Evolutionary conservation across 2,797 vertebrate species (phyloP), one percentile per base, ranked within the genome.

Genomic region (Channallabes apus): DNA sequence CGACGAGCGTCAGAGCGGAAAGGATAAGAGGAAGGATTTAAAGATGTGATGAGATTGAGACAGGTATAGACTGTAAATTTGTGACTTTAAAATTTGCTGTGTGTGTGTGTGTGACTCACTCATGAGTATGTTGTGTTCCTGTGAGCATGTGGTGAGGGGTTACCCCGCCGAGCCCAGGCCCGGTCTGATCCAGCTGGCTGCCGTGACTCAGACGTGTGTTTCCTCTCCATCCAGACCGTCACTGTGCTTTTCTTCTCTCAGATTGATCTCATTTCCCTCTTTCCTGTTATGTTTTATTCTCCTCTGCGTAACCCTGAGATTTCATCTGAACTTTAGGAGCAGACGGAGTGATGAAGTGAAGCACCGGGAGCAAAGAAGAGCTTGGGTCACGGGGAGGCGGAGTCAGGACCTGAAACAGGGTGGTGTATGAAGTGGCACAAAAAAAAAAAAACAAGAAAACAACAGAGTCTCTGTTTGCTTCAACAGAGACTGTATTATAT

Each of bases 111-210:
- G 15, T 84, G 82, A 84, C 79, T 88, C 73, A 86, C 82, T 86
- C 82, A 84, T 78, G 81, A 86, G 88, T 64, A 84, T 85, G 78
- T 73, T 51, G 62, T 68, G 79, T 87, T 87, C 86, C 54, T 80
- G 35, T 80, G 80, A 87, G 84, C 84, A 82, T 84, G 81, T 87
- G 86, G 83, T 85, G 69, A 67, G 85, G 76, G 76, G 81, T 89
- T 83, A 83, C 86, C 80, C 61, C 73, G 73, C n/a, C 62, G 75
- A 82, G 73, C 83, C 35, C 58, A 46, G 75, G 82, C 82, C 79
- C 84, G 75, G 82, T 86, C 82, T 86, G 79, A 84, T 83, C 79
- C 86, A 84, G 82, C 88, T 61, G 54, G 72, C 80, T 29, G 73
- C 8, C 29, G 17, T 32, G 72, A 54, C 67, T 59, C 83, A 69